Conservation (phyloP, 1,140 invertebrate genomes). For the Caenorhabditis inopinata region DNA sequence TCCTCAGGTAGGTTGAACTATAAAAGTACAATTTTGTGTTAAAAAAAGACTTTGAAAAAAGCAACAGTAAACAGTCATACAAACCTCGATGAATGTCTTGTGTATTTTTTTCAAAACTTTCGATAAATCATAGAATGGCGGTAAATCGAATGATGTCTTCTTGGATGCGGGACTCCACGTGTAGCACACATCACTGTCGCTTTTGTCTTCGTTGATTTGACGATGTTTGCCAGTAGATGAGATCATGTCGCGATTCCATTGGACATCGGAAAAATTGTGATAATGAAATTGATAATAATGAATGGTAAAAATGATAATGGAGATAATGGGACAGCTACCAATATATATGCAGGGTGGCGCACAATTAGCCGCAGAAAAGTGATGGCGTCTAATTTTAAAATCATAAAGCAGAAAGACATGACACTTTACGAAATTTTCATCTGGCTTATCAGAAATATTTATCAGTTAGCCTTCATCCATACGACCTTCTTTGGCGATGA, state of each 20-base stretch:
- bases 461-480: too few relatives aligned
- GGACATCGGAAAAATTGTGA: neutral
- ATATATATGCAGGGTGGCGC: too few relatives aligned
- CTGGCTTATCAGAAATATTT: too few relatives aligned
- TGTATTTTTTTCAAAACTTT: conserved; percentile 1
- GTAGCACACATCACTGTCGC: neutral
- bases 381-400: too few relatives aligned
- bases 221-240: neutral
- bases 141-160: neutral
- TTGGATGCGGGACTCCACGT: conserved; percentile 8
- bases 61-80: neutral
- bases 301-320: too few relatives aligned
- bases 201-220: neutral
- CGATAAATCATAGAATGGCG: neutral
- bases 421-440: too few relatives aligned
- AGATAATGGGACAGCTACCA: too few relatives aligned
- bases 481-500: too few relatives aligned
- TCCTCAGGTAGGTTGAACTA: conserved; percentile 17
- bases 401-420: too few relatives aligned
- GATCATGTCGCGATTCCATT: conserved; percentile 27
- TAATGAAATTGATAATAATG: too few relatives aligned
- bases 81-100: conserved; percentile 16
- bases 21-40: neutral
- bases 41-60: too few relatives aligned
- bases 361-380: too few relatives aligned